These are phyloP conservation scores for Lacanobia wlatinum DNA, from an alignment of 2,888 invertebrate species.

Conservation along the genomic window DNA sequence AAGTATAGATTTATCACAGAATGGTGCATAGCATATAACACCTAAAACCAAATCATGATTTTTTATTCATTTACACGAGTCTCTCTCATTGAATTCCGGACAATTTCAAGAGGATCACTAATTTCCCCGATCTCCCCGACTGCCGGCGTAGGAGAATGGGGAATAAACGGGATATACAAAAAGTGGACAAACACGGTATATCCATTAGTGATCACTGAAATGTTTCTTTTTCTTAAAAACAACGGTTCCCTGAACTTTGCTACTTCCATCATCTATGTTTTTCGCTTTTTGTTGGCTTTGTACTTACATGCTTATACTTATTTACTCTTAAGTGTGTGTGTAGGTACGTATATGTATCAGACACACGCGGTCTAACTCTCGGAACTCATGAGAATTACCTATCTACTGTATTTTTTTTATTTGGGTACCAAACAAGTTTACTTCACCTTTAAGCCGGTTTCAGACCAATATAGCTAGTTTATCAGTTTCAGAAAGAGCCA, in stretches of 20 bases:
- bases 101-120: conserved; percentile 23
- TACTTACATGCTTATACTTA: neutral
- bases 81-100: conserved; percentile 10
- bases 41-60: neutral
- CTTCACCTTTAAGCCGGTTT: too few relatives aligned
- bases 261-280: conserved; percentile 12
- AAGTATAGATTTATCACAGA: neutral
- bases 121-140: conserved; percentile 13
- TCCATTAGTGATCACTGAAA: conserved; percentile 55
- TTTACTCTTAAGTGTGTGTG: neutral
- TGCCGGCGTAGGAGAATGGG: neutral
- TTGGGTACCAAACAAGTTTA: too few relatives aligned
- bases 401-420: too few relatives aligned
- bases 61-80: conserved; percentile 7
- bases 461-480: neutral
- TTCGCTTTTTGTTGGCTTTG: neutral
- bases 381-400: too few relatives aligned
- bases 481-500: neutral
- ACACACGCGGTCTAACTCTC: too few relatives aligned
- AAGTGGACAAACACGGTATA: conserved; percentile 50
- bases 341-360: too few relatives aligned
- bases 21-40: neutral
- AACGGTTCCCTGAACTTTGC: conserved; percentile 13
- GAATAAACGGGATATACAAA: conserved; percentile 41
- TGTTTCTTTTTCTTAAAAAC: conserved; percentile 40